Percentiles rank a stretch among this genome's conserved stretches.
phyloP scores from a whole-genome alignment of 2,888 invertebrate species.

The Stenotaenia linearis region DNA sequence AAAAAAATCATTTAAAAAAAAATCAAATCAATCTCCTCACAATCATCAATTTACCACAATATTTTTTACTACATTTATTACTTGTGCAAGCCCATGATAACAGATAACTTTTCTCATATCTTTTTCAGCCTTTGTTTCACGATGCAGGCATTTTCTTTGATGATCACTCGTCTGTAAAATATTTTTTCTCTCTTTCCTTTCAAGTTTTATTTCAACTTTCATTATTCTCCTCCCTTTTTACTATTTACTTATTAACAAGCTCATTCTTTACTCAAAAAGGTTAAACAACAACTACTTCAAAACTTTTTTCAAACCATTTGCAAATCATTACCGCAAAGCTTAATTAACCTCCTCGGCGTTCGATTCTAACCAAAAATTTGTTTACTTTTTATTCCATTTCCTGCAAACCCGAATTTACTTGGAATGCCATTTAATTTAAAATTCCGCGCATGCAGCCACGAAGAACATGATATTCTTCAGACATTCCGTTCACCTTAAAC shows the following conservation, averaged over 20 bases:
- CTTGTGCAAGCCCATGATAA: not conserved
- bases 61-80: not conserved
- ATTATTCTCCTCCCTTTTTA: not conserved
- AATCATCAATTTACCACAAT: not conserved
- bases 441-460: not conserved
- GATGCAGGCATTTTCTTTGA: not conserved
- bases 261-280: not conserved
- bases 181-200: not conserved
- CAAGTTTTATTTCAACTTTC: not conserved
- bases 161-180: not conserved
- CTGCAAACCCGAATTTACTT: not conserved
- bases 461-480: not conserved
- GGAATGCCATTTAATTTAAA: not conserved
- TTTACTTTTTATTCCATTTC: not conserved
- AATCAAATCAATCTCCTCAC: too few species aligned
- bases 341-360: not conserved
- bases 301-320: not conserved
- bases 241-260: not conserved
- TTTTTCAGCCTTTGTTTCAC: not conserved
- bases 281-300: not conserved
- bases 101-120: not conserved
- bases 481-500: constrained; percentile 1
- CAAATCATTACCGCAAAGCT: not conserved
- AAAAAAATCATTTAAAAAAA: too few species aligned
- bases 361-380: not conserved